Base-by-base conservation (phyloP, 2,797 vertebrate genomes). In the Eulemur albifrons region DNA sequence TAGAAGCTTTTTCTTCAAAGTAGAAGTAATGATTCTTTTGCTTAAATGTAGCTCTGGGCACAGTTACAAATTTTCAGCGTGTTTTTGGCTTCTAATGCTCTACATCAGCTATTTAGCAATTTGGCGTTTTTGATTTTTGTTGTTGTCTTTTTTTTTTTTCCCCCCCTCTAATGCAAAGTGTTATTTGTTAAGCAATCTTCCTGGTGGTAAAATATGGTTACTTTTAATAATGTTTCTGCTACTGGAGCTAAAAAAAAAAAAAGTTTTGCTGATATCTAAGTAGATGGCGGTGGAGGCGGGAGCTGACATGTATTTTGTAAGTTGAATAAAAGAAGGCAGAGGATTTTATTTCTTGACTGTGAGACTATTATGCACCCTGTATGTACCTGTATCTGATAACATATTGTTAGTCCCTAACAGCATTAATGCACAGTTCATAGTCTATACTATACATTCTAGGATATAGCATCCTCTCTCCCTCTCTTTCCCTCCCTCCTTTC, bases 11-110 rank as follows among this genome's bases (percentile, higher is more conserved):
- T 96, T 96, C 96, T 97, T 75, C 69, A 96, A 93, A 97, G 95
- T 87, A 54, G 63, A 96, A 96, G 84, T 82, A 92, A 96, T 93
- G 82, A 80, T 96, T 95, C 70, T 92, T 88, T 91, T 93, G 82
- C 86, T 84, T 98, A 98, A 98, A 98, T 98, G 97, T 97, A 98
- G 89, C 92, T 97, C 77, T 96, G 93, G 97, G 97, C 93, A 97
- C 67, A 96, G 97, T 96, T 98, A 95, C 95, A 98, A 97, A 96
- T 18, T 9, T 27, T 90, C 80, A 93, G 90, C 93, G 52, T 97
- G 77, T 94, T 91, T 92, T 97, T 94, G 93, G 90, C 92, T 97
- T 97, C 92, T 94, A 96, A 87, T 84, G 35, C 18, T 96, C 95
- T 94, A 96, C 13, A 96, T n/a, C 76, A 95, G 88, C 96, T 95